Evolutionary conservation across 2,113 vertebrate species (phyloP).

Genomic region (Urocolius indicus): DNA sequence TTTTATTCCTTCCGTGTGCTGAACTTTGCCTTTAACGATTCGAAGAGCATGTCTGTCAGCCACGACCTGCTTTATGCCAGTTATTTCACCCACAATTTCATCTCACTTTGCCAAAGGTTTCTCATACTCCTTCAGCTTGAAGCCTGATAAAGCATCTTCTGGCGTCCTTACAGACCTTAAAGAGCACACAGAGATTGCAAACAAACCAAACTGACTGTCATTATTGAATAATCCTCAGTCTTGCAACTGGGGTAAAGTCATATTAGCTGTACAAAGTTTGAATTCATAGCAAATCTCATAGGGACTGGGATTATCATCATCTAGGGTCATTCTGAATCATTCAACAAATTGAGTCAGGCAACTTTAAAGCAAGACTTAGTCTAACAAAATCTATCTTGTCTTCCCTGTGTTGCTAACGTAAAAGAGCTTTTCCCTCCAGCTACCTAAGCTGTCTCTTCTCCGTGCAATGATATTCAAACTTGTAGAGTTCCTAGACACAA

Average conservation of each 20-base stretch:
- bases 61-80: neutral
- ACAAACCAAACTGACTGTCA: neutral
- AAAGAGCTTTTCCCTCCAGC: neutral
- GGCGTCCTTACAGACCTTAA: neutral
- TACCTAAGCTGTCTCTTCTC: neutral
- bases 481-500: neutral
- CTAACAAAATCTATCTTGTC: neutral
- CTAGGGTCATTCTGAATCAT: neutral
- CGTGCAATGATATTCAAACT: neutral
- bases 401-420: neutral
- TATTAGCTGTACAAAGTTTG: neutral
- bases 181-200: neutral
- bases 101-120: constrained; percentile 18
- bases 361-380: neutral
- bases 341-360: neutral
- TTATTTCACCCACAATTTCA: constrained; percentile 30
- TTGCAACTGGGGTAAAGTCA: neutral
- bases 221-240: neutral
- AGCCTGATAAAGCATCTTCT: neutral
- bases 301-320: neutral
- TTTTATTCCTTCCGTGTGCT: constrained; percentile 19
- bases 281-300: neutral
- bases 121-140: neutral
- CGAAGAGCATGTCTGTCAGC: neutral
- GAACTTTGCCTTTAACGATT: neutral